A percentile compares a stretch with the other conserved stretches of the same genome.
These are phyloP conservation scores for Nematostella vectensis DNA, from an alignment of 92 coral and sea anemone genomes.

Conservation along the genomic window DNA sequence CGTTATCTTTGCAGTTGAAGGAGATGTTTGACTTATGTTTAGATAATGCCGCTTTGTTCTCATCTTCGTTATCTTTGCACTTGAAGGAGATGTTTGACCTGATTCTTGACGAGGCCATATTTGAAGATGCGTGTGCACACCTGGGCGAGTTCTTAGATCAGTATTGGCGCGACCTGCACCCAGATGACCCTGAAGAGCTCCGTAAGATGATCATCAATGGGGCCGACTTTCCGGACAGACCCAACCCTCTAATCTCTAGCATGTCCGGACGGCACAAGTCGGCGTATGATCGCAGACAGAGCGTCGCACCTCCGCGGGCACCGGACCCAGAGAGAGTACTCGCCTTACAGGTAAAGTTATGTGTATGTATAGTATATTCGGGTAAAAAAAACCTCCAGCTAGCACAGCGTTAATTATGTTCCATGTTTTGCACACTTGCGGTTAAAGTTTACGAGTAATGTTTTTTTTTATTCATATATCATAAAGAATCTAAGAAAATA, in stretches of 20 bases:
- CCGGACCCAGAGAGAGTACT: background rate
- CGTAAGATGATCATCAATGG: conserved; percentile 36
- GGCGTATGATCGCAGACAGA: conserved; percentile 20
- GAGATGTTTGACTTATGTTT: conserved; percentile 79
- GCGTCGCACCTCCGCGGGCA: conserved; percentile 15
- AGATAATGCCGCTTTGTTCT: conserved; percentile 92
- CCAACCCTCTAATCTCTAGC: conserved; percentile 24
- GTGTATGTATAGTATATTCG: too few relatives aligned
- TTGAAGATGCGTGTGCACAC: conserved; percentile 94
- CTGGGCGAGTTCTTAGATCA: conserved; percentile 90
- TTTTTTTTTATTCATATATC: too few relatives aligned
- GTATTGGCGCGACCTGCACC: conserved; percentile 91
- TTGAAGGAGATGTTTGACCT: conserved; percentile 85
- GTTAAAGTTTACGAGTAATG: too few relatives aligned
- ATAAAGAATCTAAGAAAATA: too few relatives aligned
- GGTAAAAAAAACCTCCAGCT: too few relatives aligned
- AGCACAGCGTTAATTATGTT: too few relatives aligned
- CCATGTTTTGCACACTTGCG: too few relatives aligned
- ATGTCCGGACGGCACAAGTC: conserved; percentile 7
- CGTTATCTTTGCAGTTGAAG: too few relatives aligned
- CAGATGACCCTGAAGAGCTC: conserved; percentile 49
- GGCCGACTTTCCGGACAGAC: conserved; percentile 28
- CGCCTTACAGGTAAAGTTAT: background rate
- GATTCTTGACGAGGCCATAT: conserved; percentile 88
- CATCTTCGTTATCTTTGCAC: too few relatives aligned